These are phyloP conservation scores for Elgonia sp. DNA, from an alignment of 2,888 invertebrate species.

Conservation along the genomic window DNA sequence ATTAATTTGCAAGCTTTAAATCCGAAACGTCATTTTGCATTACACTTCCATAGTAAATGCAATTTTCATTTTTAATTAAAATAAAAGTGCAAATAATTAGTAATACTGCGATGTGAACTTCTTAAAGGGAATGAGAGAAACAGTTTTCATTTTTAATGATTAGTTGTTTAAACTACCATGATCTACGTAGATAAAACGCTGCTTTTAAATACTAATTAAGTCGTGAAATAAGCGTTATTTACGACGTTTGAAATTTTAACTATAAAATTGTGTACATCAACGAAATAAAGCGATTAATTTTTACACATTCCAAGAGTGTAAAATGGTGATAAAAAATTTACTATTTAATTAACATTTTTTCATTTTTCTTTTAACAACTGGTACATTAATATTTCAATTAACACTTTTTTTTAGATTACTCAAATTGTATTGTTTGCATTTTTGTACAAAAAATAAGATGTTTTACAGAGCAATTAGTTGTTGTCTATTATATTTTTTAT, in stretches of 20 bases:
- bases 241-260: constrained; percentile 5
- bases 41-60: constrained; percentile 20
- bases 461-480: no score
- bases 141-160: constrained; percentile 38
- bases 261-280: constrained; percentile 1
- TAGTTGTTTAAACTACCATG: constrained; percentile 27
- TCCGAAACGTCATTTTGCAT: constrained; percentile 30
- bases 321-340: no score
- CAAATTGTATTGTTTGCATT: no score
- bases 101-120: constrained; percentile 13
- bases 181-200: constrained; percentile 18
- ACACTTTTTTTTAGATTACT: no score
- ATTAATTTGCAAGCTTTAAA: constrained; percentile 51
- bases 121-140: constrained; percentile 19
- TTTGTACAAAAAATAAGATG: no score
- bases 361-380: no score
- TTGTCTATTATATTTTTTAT: no score
- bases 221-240: constrained; percentile 12
- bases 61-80: constrained; percentile 42
- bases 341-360: no score
- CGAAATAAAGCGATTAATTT: constrained; percentile 22
- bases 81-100: constrained; percentile 52
- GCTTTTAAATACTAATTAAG: constrained; percentile 40
- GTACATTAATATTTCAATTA: no score
- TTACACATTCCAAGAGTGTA: background rate